Percentiles rank a stretch among this genome's conserved stretches.
Conservation (phyloP, 1,140 invertebrate genomes). For the Maniola jurtina region DNA sequence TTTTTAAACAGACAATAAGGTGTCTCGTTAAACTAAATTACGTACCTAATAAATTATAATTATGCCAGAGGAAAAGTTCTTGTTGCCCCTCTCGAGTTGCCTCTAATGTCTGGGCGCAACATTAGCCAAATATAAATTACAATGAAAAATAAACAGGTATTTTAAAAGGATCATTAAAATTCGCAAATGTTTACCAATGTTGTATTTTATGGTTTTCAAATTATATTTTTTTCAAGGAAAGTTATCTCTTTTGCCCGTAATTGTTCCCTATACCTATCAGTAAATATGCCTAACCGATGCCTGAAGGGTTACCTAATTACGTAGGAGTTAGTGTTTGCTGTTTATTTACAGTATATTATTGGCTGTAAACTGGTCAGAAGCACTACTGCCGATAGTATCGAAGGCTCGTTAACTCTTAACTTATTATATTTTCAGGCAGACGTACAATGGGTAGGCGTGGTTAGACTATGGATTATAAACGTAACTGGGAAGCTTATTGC, state of each 20-base stretch:
- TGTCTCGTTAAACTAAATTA: slow-evolving; percentile 13
- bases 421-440: slow-evolving; percentile 59
- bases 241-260: no score
- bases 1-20: neutral
- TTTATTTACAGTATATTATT: slow-evolving; percentile 12
- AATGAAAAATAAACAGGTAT: slow-evolving; percentile 21
- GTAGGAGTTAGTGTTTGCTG: neutral
- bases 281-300: neutral
- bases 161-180: neutral
- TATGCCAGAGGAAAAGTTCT: slow-evolving; percentile 15
- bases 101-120: slow-evolving; percentile 29
- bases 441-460: slow-evolving; percentile 50
- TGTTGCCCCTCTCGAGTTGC: slow-evolving; percentile 11
- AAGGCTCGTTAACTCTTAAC: slow-evolving; percentile 56
- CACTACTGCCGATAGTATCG: slow-evolving; percentile 48
- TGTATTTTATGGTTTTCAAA: neutral
- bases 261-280: no score
- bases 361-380: slow-evolving; percentile 44
- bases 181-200: neutral
- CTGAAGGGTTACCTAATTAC: neutral
- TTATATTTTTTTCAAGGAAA: neutral
- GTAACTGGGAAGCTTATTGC: slow-evolving; percentile 19
- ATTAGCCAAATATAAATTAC: slow-evolving; percentile 32
- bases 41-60: slow-evolving; percentile 29
- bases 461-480: slow-evolving; percentile 13